phyloP scores from a whole-genome alignment of 2,113 vertebrate genomes.

The Nycticryphes semicollaris region DNA sequence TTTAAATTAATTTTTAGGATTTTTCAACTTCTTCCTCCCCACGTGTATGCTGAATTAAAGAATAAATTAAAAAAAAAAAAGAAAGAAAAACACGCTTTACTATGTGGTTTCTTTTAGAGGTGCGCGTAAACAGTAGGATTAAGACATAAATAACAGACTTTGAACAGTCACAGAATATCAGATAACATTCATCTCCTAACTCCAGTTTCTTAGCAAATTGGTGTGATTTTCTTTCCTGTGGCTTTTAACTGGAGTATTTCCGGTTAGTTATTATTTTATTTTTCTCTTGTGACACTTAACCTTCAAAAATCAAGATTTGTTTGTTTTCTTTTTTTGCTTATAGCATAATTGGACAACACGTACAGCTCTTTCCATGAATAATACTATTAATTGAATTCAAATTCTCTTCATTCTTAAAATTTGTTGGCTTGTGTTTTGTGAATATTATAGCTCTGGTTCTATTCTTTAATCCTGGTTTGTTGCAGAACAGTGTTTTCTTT shows the following conservation, averaged over 20 bases:
- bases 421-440: neutral
- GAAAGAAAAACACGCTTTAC: too few relatives aligned
- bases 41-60: neutral
- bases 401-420: neutral
- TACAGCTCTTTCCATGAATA: neutral
- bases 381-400: neutral
- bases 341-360: neutral
- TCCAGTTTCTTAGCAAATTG: neutral
- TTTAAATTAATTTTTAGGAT: neutral
- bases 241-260: neutral
- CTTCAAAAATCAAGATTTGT: neutral
- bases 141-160: neutral
- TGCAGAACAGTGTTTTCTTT: neutral
- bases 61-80: neutral
- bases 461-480: neutral
- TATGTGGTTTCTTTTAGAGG: neutral
- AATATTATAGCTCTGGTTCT: neutral
- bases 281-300: neutral
- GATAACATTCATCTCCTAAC: neutral
- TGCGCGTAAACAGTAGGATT: neutral
- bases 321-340: neutral
- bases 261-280: neutral
- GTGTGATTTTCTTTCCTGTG: neutral
- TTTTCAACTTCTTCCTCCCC: neutral
- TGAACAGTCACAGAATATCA: neutral